Conservation (phyloP, 2,888 invertebrate species). For the Ornithoptera alexandrae region DNA sequence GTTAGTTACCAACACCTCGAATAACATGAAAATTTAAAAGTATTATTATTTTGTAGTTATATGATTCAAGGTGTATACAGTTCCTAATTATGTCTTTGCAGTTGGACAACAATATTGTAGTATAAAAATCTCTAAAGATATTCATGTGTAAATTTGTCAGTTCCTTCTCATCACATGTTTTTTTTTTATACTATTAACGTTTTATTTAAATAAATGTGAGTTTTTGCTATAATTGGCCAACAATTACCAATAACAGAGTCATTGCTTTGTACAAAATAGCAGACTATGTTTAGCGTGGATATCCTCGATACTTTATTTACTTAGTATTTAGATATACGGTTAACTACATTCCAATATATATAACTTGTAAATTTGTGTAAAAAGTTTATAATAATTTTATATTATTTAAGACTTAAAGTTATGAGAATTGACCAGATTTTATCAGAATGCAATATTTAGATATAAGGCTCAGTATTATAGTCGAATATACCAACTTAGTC, state of each 20-base stretch:
- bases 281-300: too few relatives aligned
- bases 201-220: background rate
- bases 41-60: constrained; percentile 35
- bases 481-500: constrained; percentile 62
- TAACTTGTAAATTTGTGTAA: constrained; percentile 69
- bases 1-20: constrained; percentile 53
- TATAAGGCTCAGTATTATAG: constrained; percentile 75
- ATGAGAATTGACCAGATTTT: constrained; percentile 77
- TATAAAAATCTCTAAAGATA: background rate
- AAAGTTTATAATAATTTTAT: constrained; percentile 49
- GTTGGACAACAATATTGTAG: background rate
- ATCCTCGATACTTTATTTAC: background rate
- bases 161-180: background rate
- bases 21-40: constrained; percentile 49
- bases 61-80: constrained; percentile 60
- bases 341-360: constrained; percentile 57
- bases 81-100: constrained; percentile 60
- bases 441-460: constrained; percentile 79
- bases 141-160: background rate
- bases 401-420: constrained; percentile 56
- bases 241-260: background rate
- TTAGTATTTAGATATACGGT: constrained; percentile 37
- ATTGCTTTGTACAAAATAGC: background rate
- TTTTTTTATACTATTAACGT: background rate
- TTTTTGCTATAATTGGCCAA: background rate